These are phyloP conservation scores for Celastrina argiolus DNA, from an alignment of 2,888 invertebrate genomes.

Conservation along the genomic window DNA sequence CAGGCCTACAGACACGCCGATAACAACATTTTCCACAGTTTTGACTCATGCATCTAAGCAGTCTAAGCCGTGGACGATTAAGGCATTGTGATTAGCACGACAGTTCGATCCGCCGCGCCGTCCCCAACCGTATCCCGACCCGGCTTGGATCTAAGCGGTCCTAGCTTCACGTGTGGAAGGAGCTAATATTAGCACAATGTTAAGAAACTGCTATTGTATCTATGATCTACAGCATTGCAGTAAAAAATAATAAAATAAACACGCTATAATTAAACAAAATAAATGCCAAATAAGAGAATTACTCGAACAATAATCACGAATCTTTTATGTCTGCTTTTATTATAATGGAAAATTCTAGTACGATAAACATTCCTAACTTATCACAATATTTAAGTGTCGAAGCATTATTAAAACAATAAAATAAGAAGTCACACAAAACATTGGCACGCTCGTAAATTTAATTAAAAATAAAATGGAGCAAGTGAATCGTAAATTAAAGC, in stretches of 20 bases:
- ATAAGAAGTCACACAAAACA: not conserved
- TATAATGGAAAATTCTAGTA: not conserved
- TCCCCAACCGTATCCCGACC: no score
- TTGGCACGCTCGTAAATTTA: constrained; percentile 2
- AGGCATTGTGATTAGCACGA: no score
- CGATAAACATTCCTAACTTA: not conserved
- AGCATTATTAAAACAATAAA: not conserved
- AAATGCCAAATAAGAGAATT: not conserved
- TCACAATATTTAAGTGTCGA: constrained; percentile 1
- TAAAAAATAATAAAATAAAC: not conserved
- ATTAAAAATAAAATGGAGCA: constrained; percentile 11
- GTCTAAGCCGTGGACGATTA: no score
- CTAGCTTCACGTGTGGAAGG: no score
- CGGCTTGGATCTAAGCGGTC: no score
- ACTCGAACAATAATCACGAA: not conserved
- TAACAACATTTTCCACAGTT: no score
- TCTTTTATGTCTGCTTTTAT: not conserved
- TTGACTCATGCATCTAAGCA: no score
- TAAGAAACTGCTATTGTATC: no score
- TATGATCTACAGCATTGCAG: not conserved
- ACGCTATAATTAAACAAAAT: not conserved
- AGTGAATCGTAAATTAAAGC: constrained; percentile 18
- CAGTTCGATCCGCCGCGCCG: no score
- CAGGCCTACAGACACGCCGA: no score
- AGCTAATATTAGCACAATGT: no score